Evolutionary conservation across 2,113 vertebrate genomes (phyloP), one percentile per base, ranked within the genome.

Genomic region (Otocyon megalotis): DNA sequence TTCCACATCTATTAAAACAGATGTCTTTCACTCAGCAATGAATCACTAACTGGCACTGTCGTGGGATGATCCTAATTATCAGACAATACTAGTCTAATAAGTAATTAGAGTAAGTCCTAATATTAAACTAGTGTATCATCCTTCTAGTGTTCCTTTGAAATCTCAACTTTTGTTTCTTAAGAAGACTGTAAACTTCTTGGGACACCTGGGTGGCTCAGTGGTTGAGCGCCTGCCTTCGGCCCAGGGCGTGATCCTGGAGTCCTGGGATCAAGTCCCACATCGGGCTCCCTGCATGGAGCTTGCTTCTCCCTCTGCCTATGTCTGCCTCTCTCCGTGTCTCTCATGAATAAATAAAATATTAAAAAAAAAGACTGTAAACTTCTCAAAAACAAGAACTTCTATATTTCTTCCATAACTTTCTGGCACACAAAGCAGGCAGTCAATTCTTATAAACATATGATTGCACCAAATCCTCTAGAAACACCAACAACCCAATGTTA

Each of bases 381-480:
- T 96, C 62, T 72, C 69, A 93, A 77, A 67, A 65, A 84, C 24
- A 79, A 96, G n/a, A 67, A 89, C 43, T 71, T 84, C 15, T 69
- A 1, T 63, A 88, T 82, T 8, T 92, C 63, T 43, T 85, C 26
- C 43, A 91, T 2, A 93, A 50, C 6, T 56, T 65, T 71, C 87
- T 86, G n/a, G 56, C 93, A 95, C 12, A 91, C 48, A 94, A 91
- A 95, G 20, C 9, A 87, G 7, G 67, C 35, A 54, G 35, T 92
- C 79, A 93, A 15, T 93, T 92, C 24, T 83, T 56, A 87, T 1
- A 8, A 69, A 28, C 15, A 50, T 77, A 11, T 80, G 1, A 83
- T 94, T 89, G 82, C 65, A 88, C 1, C 32, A 58, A 94, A 85
- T 12, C 12, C 14, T 96, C 37, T 19, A 67, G 28, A 56, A 26